Conservation (phyloP, 2,888 invertebrate genomes). For the Dasysyrphus tricinctus region DNA sequence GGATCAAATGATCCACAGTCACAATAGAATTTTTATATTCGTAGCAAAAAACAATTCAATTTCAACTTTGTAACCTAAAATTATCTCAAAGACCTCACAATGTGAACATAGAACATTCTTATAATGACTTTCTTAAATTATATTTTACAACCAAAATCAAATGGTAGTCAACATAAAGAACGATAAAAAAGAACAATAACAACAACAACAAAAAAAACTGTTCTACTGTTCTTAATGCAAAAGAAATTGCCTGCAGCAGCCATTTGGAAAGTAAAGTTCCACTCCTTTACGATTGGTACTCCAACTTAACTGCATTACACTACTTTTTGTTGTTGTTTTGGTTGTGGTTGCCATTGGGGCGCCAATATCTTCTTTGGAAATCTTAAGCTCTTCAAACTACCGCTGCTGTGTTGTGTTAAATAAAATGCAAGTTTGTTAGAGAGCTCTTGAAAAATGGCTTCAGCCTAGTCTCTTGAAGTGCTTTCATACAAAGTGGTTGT, state of each 20-base stretch:
- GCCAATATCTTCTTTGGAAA: conserved; percentile 58
- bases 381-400: conserved; percentile 23
- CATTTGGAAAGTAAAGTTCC: conserved; percentile 56
- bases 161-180: not conserved
- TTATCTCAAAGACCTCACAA: conserved; percentile 43
- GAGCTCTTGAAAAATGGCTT: conserved; percentile 37
- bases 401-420: conserved; percentile 22
- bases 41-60: not conserved
- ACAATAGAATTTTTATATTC: not conserved
- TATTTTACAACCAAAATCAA: conserved; percentile 11
- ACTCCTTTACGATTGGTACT: conserved; percentile 23
- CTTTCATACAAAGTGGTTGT: conserved; percentile 30
- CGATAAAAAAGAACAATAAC: not conserved
- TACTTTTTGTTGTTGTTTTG: conserved; percentile 14
- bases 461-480: not conserved
- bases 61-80: conserved; percentile 5
- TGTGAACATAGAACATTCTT: not conserved
- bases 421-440: conserved; percentile 53
- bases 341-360: conserved; percentile 35
- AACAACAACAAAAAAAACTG: conserved; percentile 3
- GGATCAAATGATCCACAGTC: not conserved
- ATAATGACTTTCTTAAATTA: conserved; percentile 37
- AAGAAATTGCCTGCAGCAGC: conserved; percentile 51
- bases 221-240: conserved; percentile 42
- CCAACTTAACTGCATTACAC: conserved; percentile 44